These are phyloP conservation scores for Nautilus pompilius DNA, from an alignment of 1,140 invertebrate species.

Conservation along the genomic window DNA sequence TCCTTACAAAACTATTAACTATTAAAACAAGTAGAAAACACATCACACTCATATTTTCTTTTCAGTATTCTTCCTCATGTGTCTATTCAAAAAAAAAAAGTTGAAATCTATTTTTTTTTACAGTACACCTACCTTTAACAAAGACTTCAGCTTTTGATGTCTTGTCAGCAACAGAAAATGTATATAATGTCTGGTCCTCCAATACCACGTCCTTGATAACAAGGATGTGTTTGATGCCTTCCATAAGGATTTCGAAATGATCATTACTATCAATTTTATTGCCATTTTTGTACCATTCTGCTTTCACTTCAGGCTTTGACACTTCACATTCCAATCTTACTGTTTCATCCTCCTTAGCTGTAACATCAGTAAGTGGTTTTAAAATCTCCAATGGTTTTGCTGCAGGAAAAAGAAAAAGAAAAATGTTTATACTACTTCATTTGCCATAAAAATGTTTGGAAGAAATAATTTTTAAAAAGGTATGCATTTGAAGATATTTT, in stretches of 20 bases:
- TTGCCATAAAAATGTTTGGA: no score
- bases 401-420: constrained; percentile 48
- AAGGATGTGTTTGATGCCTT: constrained; percentile 69
- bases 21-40: not conserved
- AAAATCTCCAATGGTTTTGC: constrained; percentile 39
- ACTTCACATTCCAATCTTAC: constrained; percentile 51
- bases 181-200: constrained; percentile 37
- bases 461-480: no score
- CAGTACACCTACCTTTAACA: constrained; percentile 37
- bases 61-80: no score
- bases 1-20: not conserved
- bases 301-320: constrained; percentile 34
- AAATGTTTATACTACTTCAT: no score
- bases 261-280: constrained; percentile 82
- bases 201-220: constrained; percentile 73
- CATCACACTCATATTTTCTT: not conserved
- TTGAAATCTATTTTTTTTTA: no score
- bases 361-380: constrained; percentile 32
- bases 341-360: constrained; percentile 24
- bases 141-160: constrained; percentile 31
- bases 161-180: constrained; percentile 34
- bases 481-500: no score
- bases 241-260: constrained; percentile 87
- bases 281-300: constrained; percentile 71
- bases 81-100: no score